These are phyloP conservation scores for Trididemnum miniatum DNA, from an alignment of 23 tunicate genomes.

Conservation along the genomic window DNA sequence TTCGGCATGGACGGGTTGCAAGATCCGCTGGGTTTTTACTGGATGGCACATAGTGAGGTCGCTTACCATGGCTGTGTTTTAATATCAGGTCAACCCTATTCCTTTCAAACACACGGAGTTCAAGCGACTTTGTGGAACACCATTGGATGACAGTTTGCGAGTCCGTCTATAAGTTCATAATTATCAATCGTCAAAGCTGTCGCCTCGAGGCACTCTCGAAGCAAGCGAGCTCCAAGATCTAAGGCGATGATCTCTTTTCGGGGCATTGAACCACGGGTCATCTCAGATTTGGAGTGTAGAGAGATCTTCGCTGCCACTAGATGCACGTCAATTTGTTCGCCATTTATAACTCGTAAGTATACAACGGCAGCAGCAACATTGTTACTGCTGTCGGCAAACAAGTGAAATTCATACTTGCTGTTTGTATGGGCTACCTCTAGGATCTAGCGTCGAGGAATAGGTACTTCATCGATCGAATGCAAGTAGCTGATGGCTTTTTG, in stretches of 20 bases:
- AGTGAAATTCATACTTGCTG: not conserved
- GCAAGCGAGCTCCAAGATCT: constrained; percentile 10
- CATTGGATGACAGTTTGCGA: not conserved
- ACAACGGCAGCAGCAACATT: constrained; percentile 3
- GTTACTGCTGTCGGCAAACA: constrained; percentile 14
- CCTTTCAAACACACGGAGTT: not conserved
- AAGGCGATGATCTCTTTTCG: not conserved
- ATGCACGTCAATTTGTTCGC: not conserved
- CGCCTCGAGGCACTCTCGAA: constrained; percentile 1
- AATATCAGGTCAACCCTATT: not conserved
- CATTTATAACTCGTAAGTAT: not conserved
- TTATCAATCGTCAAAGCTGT: not conserved
- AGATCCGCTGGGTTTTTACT: constrained; percentile 1
- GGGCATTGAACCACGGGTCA: not conserved
- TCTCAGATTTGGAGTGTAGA: not conserved
- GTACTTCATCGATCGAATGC: not conserved
- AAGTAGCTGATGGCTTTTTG: not conserved
- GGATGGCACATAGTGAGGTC: not conserved
- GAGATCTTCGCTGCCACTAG: constrained; percentile 3
- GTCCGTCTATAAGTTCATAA: not conserved
- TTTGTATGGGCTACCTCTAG: not conserved
- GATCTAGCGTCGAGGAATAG: not conserved
- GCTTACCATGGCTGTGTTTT: not conserved
- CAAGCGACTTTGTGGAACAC: not conserved
- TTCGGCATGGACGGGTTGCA: not conserved